Evolutionary conservation across 2,888 invertebrate genomes (phyloP).

Genomic region (Panorpa germanica): DNA sequence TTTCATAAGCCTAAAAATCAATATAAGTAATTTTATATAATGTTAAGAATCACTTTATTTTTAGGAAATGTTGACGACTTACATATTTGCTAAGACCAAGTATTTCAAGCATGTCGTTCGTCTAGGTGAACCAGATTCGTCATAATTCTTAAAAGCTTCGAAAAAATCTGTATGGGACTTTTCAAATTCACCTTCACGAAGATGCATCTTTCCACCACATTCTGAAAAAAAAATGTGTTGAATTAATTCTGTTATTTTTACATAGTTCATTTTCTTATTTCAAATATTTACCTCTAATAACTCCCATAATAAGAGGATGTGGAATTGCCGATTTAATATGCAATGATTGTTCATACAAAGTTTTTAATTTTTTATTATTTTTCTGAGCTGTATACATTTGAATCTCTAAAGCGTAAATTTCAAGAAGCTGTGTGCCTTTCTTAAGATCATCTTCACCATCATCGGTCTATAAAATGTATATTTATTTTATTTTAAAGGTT

Average conservation of each 20-base stretch:
- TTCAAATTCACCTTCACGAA: constrained; percentile 95
- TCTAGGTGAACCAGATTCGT: constrained; percentile 93
- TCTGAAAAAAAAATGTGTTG: constrained; percentile 32
- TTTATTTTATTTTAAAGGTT: neutral
- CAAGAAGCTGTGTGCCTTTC: constrained; percentile 92
- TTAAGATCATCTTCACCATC: constrained; percentile 96
- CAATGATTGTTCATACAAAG: constrained; percentile 91
- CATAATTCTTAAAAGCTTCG: constrained; percentile 98
- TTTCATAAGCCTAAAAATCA: constrained; percentile 72
- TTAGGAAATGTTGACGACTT: constrained; percentile 28
- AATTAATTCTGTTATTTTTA: neutral
- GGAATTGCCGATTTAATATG: constrained; percentile 99
- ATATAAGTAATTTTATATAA: constrained; percentile 9
- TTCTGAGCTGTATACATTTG: constrained; percentile 99
- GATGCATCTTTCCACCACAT: constrained; percentile 99
- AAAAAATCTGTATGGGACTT: constrained; percentile 99
- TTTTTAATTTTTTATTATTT: constrained; percentile 94
- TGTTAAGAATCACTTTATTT: constrained; percentile 3
- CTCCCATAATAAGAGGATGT: constrained; percentile 99
- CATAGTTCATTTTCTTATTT: too few species aligned
- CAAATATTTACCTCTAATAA: constrained; percentile 61
- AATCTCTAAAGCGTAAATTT: constrained; percentile 97
- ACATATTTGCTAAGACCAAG: constrained; percentile 96
- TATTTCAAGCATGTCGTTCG: constrained; percentile 96
- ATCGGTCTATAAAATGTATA: constrained; percentile 63